Conservation (phyloP, 2,797 vertebrate species). For the Brachymystax lenok region DNA sequence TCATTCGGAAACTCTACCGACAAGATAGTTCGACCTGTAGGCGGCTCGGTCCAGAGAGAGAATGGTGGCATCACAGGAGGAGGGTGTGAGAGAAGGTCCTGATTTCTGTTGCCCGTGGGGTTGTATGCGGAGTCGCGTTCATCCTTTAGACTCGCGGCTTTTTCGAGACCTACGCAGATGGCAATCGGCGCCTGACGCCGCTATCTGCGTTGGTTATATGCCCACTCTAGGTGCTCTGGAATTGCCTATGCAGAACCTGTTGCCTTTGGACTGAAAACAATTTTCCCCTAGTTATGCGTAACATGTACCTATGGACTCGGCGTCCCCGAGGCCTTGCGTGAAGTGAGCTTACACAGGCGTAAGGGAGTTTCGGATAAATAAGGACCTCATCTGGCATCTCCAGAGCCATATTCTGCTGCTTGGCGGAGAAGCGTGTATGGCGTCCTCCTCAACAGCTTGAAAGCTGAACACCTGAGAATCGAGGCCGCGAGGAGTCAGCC, state of each 20-base stretch:
- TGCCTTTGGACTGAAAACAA: background rate
- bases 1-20: background rate
- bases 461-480: constrained; percentile 11
- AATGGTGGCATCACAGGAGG: background rate
- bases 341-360: constrained; percentile 11
- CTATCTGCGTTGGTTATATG: constrained; percentile 9
- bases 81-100: background rate
- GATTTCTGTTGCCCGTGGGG: background rate
- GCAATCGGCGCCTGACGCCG: background rate
- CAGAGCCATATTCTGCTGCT: background rate
- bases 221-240: background rate
- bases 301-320: background rate
- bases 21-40: background rate
- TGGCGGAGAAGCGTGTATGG: background rate
- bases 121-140: background rate
- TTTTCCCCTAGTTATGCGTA: background rate
- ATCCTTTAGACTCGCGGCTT: background rate
- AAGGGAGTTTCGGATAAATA: background rate
- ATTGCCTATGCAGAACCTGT: constrained; percentile 8
- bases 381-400: constrained; percentile 3
- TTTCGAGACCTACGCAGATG: constrained; percentile 1
- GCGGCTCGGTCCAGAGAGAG: background rate
- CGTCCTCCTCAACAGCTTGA: background rate
- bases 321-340: background rate
- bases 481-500: background rate